Base-by-base conservation (phyloP, 2,113 vertebrate species). In the Pelmatolapia mariae region DNA sequence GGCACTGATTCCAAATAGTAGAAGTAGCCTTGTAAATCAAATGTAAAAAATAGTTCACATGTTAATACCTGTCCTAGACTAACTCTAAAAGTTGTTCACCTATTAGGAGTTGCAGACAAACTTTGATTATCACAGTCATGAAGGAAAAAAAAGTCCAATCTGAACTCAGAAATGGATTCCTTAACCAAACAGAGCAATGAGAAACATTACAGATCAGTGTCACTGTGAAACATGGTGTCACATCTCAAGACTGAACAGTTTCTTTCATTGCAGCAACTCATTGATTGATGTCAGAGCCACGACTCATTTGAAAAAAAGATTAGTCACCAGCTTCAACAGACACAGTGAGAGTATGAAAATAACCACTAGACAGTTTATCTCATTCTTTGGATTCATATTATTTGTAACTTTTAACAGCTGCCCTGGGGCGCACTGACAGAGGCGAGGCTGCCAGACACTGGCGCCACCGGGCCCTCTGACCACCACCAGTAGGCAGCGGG, bases 321-420 rank as follows among this genome's bases (percentile, higher is more conserved):
- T 84, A 93, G 76, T 90, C 82, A 66, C 50, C 80, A 56, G 66
- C 47, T 63, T 59, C 36, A 26, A 56, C 59, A 59, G 82, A 73
- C 53, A 6, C 15, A 31, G 16, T 52, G 29, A 40, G 63, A 26
- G 2, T 86, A 66, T 31, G 5, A 81, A 71, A 36, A 43, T 5
- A 57, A 56, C 57, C 22, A 22, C 47, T 1, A 85, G 71, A 80
- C 19, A 9, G 5, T 45, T 66, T 36, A 7, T 31, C 56, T 68
- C 4, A 50, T 59, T 43, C 82, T 33, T 59, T 59, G 71, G 71
- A 29, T 19, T 47, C 43, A 47, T 1, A 5, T 47, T 47, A 76
- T 47, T 29, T 47, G 4, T 19, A 26, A 29, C 9, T 29, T 76
- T 76, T 29, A 26, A 76, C 26, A 59, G 56, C 56, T 0, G 1